Base-by-base conservation (phyloP, 2,888 invertebrate genomes). In the Lordiphosa andalusiaca region DNA sequence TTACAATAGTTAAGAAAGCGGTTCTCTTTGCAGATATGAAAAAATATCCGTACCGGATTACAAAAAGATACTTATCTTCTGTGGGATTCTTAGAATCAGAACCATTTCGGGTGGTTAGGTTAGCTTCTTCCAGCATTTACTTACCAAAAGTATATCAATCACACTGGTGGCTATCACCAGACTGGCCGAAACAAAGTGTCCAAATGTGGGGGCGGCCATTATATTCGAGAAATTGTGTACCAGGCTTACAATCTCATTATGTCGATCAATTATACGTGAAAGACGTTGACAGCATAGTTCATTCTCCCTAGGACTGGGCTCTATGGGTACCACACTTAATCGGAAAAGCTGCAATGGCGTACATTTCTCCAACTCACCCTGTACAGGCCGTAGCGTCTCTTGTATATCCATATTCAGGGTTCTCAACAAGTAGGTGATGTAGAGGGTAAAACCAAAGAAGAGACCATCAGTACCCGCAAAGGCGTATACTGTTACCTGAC, bases 381-480 rank as follows among this genome's bases (percentile, higher is more conserved):
- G n/a, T 3, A 61, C 39, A 0, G 46, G 12, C 2, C 33, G 44
- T 0, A 75, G 59, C 0, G 55, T 46, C n/a, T 52, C 51, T 12
- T 65, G 48, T 19, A 83, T 9, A 25, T 83, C 76, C 62, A 64
- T 46, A 46, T 61, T 56, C 0, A 76, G 30, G 0, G 73, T 61
- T 16, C 48, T 58, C 0, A 76, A 56, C 30, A 76, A 19, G 4
- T 73, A 76, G 2, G 77, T 73, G 6, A 69, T 47, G 4, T 76
- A 76, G 19, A 83, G 75, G 6, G 73, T 80, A 19, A 83, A 83
- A 5, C 75, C 72, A 3, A 83, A 80, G 54, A 76, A 76, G 49
- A 84, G 83, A 5, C 73, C 67, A 35, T 76, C 76, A 4, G 77
- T 84, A 52, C 67, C 84, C 1, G 62, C 67, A 40, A 76, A 84